Percentiles rank a stretch among this genome's conserved stretches.
These are phyloP conservation scores for Scaptomyza montana DNA, from an alignment of 1,140 invertebrate species.

Conservation along the genomic window DNA sequence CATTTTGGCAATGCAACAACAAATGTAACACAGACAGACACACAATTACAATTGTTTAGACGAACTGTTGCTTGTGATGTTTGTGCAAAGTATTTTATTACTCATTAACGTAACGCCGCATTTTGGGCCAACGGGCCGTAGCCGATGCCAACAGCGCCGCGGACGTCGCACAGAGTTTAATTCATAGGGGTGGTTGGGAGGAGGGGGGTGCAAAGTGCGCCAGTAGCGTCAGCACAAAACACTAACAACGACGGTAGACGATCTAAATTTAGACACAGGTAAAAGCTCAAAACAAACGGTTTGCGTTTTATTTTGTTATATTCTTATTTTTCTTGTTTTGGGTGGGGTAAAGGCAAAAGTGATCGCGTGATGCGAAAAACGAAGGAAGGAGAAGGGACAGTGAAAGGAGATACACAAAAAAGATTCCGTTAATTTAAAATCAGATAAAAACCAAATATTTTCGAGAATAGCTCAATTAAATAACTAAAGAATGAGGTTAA, in stretches of 20 bases:
- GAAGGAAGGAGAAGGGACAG: neutral
- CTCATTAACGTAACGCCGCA: constrained; percentile 81
- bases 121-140: constrained; percentile 61
- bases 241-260: constrained; percentile 62
- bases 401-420: constrained; percentile 1
- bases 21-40: constrained; percentile 4
- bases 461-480: constrained; percentile 1
- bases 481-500: neutral
- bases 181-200: constrained; percentile 11
- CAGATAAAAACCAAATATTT: neutral
- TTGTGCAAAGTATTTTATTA: constrained; percentile 81
- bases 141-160: constrained; percentile 36
- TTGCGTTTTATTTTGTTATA: constrained; percentile 35
- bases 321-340: constrained; percentile 18
- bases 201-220: constrained; percentile 25
- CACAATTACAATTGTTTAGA: constrained; percentile 17
- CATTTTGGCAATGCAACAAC: constrained; percentile 55
- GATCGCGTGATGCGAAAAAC: constrained; percentile 65
- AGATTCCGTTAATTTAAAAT: constrained; percentile 19
- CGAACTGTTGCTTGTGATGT: constrained; percentile 31
- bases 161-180: constrained; percentile 55
- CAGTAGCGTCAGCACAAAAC: constrained; percentile 67
- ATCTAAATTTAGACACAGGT: constrained; percentile 78
- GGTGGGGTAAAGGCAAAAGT: constrained; percentile 31
- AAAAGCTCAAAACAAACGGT: constrained; percentile 62